These are phyloP conservation scores for Cryptomyrus ogoouensis DNA, from an alignment of 2,113 vertebrate genomes.

Conservation along the genomic window DNA sequence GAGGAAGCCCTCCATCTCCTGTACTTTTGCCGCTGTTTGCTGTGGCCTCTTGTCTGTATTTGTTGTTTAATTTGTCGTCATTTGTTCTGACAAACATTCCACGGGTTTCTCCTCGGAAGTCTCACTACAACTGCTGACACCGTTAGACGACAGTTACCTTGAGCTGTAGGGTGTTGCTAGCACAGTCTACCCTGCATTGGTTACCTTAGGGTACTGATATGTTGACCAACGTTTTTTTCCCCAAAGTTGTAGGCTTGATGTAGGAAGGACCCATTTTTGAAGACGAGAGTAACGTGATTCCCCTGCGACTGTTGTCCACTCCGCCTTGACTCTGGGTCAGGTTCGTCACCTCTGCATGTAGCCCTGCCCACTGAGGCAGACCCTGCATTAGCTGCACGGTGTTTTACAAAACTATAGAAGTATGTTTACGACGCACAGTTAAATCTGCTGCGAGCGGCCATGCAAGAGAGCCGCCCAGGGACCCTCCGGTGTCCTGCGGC, in stretches of 20 bases:
- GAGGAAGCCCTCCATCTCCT: background rate
- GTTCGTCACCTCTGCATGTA: background rate
- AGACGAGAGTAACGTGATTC: background rate
- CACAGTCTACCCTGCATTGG: background rate
- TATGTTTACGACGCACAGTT: background rate
- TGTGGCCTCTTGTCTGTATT: background rate
- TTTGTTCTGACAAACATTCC: background rate
- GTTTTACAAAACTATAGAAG: background rate
- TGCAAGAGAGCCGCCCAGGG: background rate
- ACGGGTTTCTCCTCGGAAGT: background rate
- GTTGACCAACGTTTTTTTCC: background rate
- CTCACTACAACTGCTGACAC: background rate
- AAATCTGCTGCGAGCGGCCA: background rate
- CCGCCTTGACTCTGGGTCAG: background rate
- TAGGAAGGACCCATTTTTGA: background rate
- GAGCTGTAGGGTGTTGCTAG: background rate
- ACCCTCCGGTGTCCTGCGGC: background rate
- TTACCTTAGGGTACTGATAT: background rate
- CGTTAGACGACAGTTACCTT: background rate
- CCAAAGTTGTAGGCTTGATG: background rate
- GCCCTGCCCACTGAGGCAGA: background rate
- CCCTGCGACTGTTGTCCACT: background rate
- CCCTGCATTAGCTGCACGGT: background rate
- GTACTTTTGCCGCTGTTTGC: background rate
- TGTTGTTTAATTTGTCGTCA: background rate